Evolutionary conservation across 2,797 vertebrate genomes (phyloP), one percentile per base, ranked within the genome.

Genomic region (Odontamblyopus rebecca): DNA sequence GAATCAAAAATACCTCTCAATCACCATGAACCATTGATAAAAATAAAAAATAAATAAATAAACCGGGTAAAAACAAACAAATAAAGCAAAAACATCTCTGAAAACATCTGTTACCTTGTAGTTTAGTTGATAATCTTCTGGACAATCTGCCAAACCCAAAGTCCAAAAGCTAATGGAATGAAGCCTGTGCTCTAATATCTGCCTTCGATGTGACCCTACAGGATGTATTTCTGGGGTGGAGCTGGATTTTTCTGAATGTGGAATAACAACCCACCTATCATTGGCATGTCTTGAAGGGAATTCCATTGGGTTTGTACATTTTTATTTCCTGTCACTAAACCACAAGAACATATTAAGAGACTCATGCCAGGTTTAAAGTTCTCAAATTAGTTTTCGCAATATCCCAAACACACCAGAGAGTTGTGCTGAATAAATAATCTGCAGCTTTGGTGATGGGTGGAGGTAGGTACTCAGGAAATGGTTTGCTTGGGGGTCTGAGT

Each of bases 381-480:
- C 65, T 71, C 70, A 82, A 79, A 83, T 89, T 81, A 27, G 59
- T 85, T 84, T 86, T 83, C 75, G 70, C 73, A 88, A 67, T 73
- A 70, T 69, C 73, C 73, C 63, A 77, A 82, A 86, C 67, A 73
- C 72, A 71, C 78, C 65, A 68, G 83, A 85, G 78, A 84, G 76
- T 67, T 61, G 72, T 72, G 75, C 78, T 88, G 74, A 86, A 88
- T 85, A 92, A 90, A 93, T 87, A 91, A 88, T 86, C 84, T 86
- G 85, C 83, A 82, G 74, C 64, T 30, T 44, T 57, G 73, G 56
- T 66, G 27, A 81, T 81, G 81, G 89, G 85, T 77, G 84, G 83
- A 83, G 77, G 82, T 67, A 57, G 69, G 69, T 54, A 70, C 85
- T 72, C 87, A 88, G 88, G 89, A 91, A 89, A 88, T 87, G 35